Evolutionary conservation across 2,888 invertebrate species (phyloP), one percentile per base, ranked within the genome.

Genomic region (Phaedon cochleariae): DNA sequence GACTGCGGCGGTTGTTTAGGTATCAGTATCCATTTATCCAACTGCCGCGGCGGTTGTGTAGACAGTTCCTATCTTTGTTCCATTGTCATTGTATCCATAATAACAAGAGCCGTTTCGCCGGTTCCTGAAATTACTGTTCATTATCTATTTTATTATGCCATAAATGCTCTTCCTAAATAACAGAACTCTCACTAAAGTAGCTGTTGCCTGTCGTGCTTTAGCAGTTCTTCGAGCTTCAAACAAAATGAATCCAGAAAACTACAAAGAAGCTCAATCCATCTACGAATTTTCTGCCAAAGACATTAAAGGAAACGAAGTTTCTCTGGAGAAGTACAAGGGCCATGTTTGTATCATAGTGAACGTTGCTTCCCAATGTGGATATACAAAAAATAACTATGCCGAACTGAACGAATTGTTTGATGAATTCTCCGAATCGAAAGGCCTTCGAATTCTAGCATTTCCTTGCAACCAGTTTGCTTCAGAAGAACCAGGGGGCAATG

Each of bases 381-480:
- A 92, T 60, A 94, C 95, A 0, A 87, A 90, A 62, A 90, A 89
- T 70, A 93, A 95, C 84, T 96, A 95, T 85, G 92, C 90, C 73
- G 92, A 95, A 84, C 85, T 95, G 63, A 91, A 92, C 80, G 89
- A 90, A 76, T 81, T 95, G 67, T 89, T 90, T 81, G 90, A 91
- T 64, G 87, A 92, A 78, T 92, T 91, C 82, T 88, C 85, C 51
- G 92, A 92, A 77, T 86, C 87, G 67, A 88, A 91, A 84, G 90
- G 94, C 71, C 84, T 95, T 31, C 87, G 88, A 73, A 92, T 95
- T 75, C 85, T 94, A 67, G 94, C 90, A 1, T 95, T 95, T 82
- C 95, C 95, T 0, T 95, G 94, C 84, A 95, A 95, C 81, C 95
- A 95, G 80, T 95, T 95, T 77, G 89, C 87, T 22, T 88, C 89